phyloP scores from a whole-genome alignment of 2,113 vertebrate species.

The Perca fluviatilis region DNA sequence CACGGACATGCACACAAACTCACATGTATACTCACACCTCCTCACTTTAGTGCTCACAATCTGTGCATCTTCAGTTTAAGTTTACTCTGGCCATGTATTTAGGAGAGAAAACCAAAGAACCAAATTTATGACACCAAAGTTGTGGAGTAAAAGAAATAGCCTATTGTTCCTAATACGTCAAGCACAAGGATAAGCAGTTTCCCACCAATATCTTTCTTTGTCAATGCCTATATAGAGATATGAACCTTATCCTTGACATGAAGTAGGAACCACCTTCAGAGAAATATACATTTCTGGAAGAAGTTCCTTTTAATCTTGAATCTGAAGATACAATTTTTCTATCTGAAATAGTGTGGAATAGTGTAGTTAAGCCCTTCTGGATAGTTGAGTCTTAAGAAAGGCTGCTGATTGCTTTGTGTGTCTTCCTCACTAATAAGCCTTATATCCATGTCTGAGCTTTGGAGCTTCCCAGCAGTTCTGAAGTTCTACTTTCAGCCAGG shows the following conservation, averaged over 20 bases:
- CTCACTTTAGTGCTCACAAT: constrained; percentile 31
- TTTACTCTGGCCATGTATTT: constrained; percentile 45
- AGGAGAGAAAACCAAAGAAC: constrained; percentile 1
- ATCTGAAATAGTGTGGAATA: constrained; percentile 51
- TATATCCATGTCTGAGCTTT: constrained; percentile 43
- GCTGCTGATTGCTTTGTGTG: constrained; percentile 48
- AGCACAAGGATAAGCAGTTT: constrained; percentile 66
- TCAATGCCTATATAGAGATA: constrained; percentile 73
- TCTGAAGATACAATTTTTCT: constrained; percentile 43
- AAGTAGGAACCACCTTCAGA: constrained; percentile 64
- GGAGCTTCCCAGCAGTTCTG: constrained; percentile 21
- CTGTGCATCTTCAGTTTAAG: constrained; percentile 43
- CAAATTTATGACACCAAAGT: constrained; percentile 59
- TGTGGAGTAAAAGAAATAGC: constrained; percentile 53
- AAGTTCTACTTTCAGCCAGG: constrained; percentile 34
- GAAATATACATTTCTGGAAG: constrained; percentile 65
- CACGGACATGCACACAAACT: constrained; percentile 32
- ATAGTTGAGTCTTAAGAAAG: constrained; percentile 44
- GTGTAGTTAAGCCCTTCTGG: constrained; percentile 40
- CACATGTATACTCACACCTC: constrained; percentile 16
- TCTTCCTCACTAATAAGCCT: constrained; percentile 53
- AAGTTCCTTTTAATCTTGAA: constrained; percentile 63
- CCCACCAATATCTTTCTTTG: constrained; percentile 74
- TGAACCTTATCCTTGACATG: constrained; percentile 72
- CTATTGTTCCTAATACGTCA: constrained; percentile 69